phyloP scores from a whole-genome alignment of 2,888 invertebrate genomes.

The Malthinus seriepunctatus region DNA sequence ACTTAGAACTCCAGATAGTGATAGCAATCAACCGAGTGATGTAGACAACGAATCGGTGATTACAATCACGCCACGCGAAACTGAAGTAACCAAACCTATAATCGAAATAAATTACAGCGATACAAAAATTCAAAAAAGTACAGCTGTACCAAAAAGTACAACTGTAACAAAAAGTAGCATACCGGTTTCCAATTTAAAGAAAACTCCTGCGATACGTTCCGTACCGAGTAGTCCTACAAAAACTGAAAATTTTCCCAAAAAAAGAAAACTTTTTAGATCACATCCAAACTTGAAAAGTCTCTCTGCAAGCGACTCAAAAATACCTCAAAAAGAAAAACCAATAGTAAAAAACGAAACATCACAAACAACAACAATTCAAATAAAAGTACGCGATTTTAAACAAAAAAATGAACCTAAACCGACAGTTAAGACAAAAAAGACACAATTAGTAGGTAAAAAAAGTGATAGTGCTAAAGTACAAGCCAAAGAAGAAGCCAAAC shows the following conservation, averaged over 20 bases:
- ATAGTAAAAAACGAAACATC: background rate
- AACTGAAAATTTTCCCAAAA: conserved; percentile 44
- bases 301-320: conserved; percentile 21
- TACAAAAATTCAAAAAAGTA: conserved; percentile 34
- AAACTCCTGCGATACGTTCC: conserved; percentile 47
- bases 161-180: conserved; percentile 51
- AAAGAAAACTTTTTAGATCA: conserved; percentile 41
- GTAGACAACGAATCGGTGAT: conserved; percentile 51
- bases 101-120: conserved; percentile 41
- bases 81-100: conserved; percentile 30
- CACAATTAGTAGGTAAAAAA: background rate
- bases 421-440: background rate
- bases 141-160: conserved; percentile 39
- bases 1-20: conserved; percentile 83
- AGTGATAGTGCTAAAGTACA: background rate
- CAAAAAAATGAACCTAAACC: background rate
- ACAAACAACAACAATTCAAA: conserved; percentile 9
- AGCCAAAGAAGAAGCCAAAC: background rate
- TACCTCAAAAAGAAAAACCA: background rate
- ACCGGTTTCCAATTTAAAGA: conserved; percentile 56
- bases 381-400: background rate
- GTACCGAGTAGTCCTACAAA: conserved; percentile 50
- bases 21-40: conserved; percentile 66
- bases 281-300: conserved; percentile 43
- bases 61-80: conserved; percentile 33